Base-by-base conservation (phyloP, 2,797 vertebrate species). In the Urophycis tenuis region DNA sequence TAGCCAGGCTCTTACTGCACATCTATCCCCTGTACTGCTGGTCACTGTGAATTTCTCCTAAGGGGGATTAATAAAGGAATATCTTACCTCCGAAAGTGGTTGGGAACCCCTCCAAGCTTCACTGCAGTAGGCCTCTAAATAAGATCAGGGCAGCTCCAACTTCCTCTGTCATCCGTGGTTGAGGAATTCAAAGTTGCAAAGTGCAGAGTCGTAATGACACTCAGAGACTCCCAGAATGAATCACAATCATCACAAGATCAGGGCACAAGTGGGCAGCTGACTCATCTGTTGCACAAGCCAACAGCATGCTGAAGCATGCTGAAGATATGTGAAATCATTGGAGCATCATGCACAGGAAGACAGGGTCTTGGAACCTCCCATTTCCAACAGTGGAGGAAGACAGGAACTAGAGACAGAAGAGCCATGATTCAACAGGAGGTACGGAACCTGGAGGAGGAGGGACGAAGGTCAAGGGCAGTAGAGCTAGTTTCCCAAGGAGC, bases 91-190 rank as follows among this genome's bases (percentile, higher is more conserved):
- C 4, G 10, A 9, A 72, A n/a, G 30, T 71, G 75, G 60, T 31
- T 74, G 7, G 17, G 64, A 15, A 74, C 71, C 29, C 74, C 36
- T 31, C 22, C 39, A 74, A 79, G 72, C 71, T 82, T 79, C 69
- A 79, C 15, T 29, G 74, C 75, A 74, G 36, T 67, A 34, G 45
- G 33, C 11, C 69, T 64, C 3, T 53, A 76, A 32, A 74, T 74
- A n/a, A 77, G 75, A 34, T 74, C 39, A 8, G 39, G 15, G 0
- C 60, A 80, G 60, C 41, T n/a, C n/a, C n/a, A n/a, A n/a, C n/a
- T n/a, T n/a, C n/a, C n/a, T n/a, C n/a, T n/a, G n/a, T n/a, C n/a
- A n/a, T n/a, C n/a, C n/a, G n/a, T n/a, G n/a, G n/a, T n/a, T n/a
- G n/a, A n/a, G n/a, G n/a, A n/a, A n/a, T 74, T 77, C 8, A 73